phyloP scores from a whole-genome alignment of 2,797 vertebrate genomes.

The Phataginus tetradactyla region DNA sequence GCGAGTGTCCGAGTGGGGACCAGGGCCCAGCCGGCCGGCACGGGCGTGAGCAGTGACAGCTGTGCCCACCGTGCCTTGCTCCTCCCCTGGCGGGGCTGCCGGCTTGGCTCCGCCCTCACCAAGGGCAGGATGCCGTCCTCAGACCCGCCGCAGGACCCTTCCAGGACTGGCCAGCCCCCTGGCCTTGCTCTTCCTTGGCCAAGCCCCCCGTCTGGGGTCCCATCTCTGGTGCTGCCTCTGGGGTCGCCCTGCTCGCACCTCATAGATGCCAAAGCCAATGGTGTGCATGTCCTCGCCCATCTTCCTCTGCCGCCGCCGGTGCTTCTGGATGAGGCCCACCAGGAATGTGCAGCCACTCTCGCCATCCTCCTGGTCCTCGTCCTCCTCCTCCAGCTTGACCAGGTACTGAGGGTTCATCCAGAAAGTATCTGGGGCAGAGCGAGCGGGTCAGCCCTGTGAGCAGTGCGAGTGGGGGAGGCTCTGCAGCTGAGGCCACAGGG shows the following conservation, averaged over 20 bases:
- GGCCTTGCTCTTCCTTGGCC: not conserved
- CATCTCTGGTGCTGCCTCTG: not conserved
- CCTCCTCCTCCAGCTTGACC: constrained; percentile 91
- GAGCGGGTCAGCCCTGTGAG: not conserved
- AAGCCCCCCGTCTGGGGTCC: not conserved
- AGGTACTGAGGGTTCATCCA: constrained; percentile 92
- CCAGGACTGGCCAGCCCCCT: not conserved
- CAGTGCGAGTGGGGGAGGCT: fast-evolving
- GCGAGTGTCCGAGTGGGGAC: too few relatives aligned
- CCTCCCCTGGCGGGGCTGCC: too few relatives aligned
- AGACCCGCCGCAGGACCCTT: not conserved
- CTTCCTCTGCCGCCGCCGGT: constrained; percentile 88
- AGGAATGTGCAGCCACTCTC: constrained; percentile 90
- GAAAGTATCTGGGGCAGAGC: constrained; percentile 87
- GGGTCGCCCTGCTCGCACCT: constrained; percentile 78
- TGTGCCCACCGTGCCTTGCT: too few relatives aligned
- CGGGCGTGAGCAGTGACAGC: too few relatives aligned
- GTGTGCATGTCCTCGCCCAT: constrained; percentile 92
- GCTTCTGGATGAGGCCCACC: constrained; percentile 92
- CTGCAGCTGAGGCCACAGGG: too few relatives aligned
- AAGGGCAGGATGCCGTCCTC: too few relatives aligned
- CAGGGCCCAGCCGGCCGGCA: too few relatives aligned
- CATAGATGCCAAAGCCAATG: constrained; percentile 91
- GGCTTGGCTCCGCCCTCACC: too few relatives aligned
- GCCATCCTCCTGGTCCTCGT: constrained; percentile 88